Evolutionary conservation across 2,888 invertebrate genomes (phyloP), one percentile per base, ranked within the genome.

Genomic region (Chorisops tibialis): DNA sequence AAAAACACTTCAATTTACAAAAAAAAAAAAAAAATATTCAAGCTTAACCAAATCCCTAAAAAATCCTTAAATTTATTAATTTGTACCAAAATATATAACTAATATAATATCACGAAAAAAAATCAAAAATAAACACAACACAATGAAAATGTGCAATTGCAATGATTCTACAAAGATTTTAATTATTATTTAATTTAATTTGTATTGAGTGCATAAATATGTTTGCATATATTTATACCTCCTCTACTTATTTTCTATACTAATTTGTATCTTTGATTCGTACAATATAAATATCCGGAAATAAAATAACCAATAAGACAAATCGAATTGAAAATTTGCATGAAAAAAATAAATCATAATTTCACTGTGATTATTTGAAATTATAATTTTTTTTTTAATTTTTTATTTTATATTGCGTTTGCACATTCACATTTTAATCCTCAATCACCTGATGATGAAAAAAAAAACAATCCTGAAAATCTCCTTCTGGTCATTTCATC

Each of bases 61-160:
- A 4, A 24, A 24, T 24, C 24, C 4, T 24, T 4, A 24, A 24
- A 24, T 24, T 5, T n/a, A n/a, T n/a, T n/a, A n/a, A n/a, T n/a
- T n/a, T 21, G 21, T 9, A 47, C 22, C 24, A 24, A 24, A 24
- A n/a, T n/a, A n/a, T n/a, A n/a, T n/a, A n/a, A n/a, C n/a, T n/a
- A n/a, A n/a, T n/a, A n/a, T n/a, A n/a, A 14, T 49, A 24, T n/a
- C 7, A 24, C 5, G 24, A 24, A 49, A 49, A 49, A 49, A 49
- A 22, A n/a, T 9, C 5, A 49, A 24, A 49, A 49, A 49, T 24
- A 49, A 22, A n/a, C 30, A 30, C 5, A 14, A 56, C 43, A 56
- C 24, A 35, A 35, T 61, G 63, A 64, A 66, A 68, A 68, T 67
- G 67, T 68, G 68, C 67, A 67, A 68, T 60, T 67, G 68, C 68